Evolutionary conservation across 30 jellyfish, hydroid and myxozoan species (phyloP), one percentile per base, ranked within the genome.

Genomic region (Aurelia aurita): DNA sequence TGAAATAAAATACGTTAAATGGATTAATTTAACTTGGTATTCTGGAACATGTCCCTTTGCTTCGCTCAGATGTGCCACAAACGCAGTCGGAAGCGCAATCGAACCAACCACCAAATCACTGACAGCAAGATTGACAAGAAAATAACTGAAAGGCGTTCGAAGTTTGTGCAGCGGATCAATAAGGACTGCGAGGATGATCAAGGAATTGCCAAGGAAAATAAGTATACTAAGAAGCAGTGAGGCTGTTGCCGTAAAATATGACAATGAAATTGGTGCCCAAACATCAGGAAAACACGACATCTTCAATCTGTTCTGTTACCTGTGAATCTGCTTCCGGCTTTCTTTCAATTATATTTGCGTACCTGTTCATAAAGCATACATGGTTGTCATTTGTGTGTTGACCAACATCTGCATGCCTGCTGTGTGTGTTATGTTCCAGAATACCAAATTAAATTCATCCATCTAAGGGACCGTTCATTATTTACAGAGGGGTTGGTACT

Each of bases 251-350:
- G 98, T 91, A 64, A 79, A 77, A 72, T 84, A 91, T 0, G 98
- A 91, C 11, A 91, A 90, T 62, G 44, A 44, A 19, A 70, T 57
- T 21, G 98, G 98, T 51, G 98, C 94, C 98, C 96, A 91, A 9
- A 91, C 86, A 5, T 47, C 62, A 43, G 91, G 89, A 77, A 77
- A 77, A 62, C 89, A 77, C 22, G 74, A 49, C 14, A 51, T 71
- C 72, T 25, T 74, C 49, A 6, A 20, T 15, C 21, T 12, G 61
- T 19, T 20, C 43, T 51, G 28, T 32, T 72, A 14, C 84, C 57
- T 53, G 29, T 27, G 72, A 35, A 20, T 55, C 73, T 51, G 51
- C 14, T 39, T 39, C 51, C 51, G 51, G 7, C 51, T 9, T 39
- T 39, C 51, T 15, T 3, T 7, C 9, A 39, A 6, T 39, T 39